Evolutionary conservation across 2,888 invertebrate species (phyloP).

Genomic region (Synanthedon andrenaeformis): DNA sequence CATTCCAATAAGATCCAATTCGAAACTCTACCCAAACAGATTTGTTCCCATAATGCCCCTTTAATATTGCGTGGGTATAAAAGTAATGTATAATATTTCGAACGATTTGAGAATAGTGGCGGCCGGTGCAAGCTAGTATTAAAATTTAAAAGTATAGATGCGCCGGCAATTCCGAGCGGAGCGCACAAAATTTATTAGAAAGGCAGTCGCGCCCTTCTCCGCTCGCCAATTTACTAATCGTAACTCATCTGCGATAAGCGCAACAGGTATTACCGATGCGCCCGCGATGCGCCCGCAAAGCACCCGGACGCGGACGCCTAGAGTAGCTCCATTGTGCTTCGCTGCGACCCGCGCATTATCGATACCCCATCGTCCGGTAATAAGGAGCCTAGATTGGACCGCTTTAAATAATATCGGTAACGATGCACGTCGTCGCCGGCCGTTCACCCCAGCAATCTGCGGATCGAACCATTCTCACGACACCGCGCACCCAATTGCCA

Average conservation of each 20-base stretch:
- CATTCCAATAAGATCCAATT: too few relatives aligned
- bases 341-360: slow-evolving; percentile 12
- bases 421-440: slow-evolving; percentile 9
- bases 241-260: slow-evolving; percentile 56
- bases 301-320: too few relatives aligned
- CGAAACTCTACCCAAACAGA: too few relatives aligned
- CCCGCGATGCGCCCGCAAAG: slow-evolving; percentile 7
- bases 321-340: slow-evolving; percentile 1
- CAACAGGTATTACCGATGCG: slow-evolving; percentile 18
- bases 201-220: slow-evolving; percentile 42
- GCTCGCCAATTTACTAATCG: slow-evolving; percentile 59
- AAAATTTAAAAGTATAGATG: slow-evolving; percentile 11
- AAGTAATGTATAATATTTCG: too few relatives aligned
- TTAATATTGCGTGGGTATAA: too few relatives aligned
- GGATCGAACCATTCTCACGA: slow-evolving; percentile 1
- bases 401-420: slow-evolving; percentile 30
- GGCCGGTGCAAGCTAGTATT: too few relatives aligned
- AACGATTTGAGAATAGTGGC: too few relatives aligned
- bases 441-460: slow-evolving; percentile 4
- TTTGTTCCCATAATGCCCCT: too few relatives aligned
- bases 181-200: slow-evolving; percentile 48
- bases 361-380: slow-evolving; percentile 26
- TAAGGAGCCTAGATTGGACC: slow-evolving; percentile 29
- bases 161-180: slow-evolving; percentile 28
- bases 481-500: slow-evolving; percentile 27